A percentile compares a stretch with the other conserved stretches of the same genome.
phyloP scores from a whole-genome alignment of 2,113 vertebrate genomes.

The Trochalopteron elliotii region DNA sequence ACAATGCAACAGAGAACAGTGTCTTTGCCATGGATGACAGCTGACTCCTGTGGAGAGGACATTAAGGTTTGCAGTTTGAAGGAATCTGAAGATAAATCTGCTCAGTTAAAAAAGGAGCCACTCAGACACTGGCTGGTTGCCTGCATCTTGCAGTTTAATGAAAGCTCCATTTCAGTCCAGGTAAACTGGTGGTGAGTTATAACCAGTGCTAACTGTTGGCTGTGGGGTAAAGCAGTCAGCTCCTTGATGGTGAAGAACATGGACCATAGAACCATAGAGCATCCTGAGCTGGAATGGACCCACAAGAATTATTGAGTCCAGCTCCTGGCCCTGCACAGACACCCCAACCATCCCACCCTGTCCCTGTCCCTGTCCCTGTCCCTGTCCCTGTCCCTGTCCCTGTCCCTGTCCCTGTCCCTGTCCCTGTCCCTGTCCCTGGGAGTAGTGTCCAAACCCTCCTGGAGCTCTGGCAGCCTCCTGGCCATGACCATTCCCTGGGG shows the following conservation, averaged over 20 bases:
- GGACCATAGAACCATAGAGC: neutral
- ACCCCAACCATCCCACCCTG: neutral
- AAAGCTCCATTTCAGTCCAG: neutral
- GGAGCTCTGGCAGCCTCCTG: neutral
- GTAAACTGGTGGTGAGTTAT: neutral
- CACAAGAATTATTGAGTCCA: neutral
- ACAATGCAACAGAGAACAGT: neutral
- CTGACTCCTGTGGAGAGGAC: neutral
- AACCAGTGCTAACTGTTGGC: neutral
- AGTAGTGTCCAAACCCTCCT: fast-evolving
- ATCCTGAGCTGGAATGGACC: neutral
- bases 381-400: too few relatives aligned
- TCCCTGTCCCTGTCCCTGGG: neutral
- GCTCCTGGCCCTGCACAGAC: neutral
- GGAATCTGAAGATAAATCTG: neutral
- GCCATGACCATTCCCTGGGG: neutral
- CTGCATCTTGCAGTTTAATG: neutral
- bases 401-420: too few relatives aligned
- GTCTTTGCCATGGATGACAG: fast-evolving
- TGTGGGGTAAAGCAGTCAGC: neutral
- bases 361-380: too few relatives aligned
- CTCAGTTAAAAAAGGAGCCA: neutral
- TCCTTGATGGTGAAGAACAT: neutral
- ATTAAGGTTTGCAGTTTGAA: neutral
- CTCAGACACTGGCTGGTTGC: neutral